Conservation (phyloP, 2,113 vertebrate species). For the Hippotragus niger region DNA sequence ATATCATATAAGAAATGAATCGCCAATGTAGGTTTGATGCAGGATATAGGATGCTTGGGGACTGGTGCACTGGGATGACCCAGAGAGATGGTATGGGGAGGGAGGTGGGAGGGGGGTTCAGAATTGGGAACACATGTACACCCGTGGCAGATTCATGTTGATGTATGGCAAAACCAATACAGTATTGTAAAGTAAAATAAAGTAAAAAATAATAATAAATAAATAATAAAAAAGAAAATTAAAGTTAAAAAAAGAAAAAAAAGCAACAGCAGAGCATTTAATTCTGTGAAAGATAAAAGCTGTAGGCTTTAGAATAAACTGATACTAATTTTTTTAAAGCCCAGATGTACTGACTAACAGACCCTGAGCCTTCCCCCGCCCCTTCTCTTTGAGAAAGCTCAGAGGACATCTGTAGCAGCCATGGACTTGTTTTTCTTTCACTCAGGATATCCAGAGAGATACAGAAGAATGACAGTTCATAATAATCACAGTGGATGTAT, state of each 20-base stretch:
- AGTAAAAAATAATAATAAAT: no score
- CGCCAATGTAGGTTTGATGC: no score
- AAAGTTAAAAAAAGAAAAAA: neutral
- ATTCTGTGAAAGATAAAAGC: neutral
- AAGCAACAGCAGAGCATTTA: neutral
- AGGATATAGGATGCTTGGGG: no score
- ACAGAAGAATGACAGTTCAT: neutral
- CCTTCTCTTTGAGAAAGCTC: neutral
- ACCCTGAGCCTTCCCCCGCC: neutral
- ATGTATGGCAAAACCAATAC: no score
- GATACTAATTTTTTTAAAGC: neutral
- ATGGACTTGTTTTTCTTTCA: neutral
- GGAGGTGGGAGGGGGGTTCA: no score
- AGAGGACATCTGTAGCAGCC: neutral
- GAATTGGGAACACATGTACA: no score
- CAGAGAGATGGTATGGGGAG: no score
- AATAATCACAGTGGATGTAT: neutral
- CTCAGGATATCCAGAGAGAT: neutral
- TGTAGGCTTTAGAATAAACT: constrained; percentile 7
- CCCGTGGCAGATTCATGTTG: no score
- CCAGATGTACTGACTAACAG: neutral
- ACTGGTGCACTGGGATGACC: no score
- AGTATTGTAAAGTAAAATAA: no score
- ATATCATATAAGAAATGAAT: no score
- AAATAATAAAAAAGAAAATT: no score